Base-by-base conservation (phyloP, 1,140 invertebrate genomes). In the Latrodectus geometricus region DNA sequence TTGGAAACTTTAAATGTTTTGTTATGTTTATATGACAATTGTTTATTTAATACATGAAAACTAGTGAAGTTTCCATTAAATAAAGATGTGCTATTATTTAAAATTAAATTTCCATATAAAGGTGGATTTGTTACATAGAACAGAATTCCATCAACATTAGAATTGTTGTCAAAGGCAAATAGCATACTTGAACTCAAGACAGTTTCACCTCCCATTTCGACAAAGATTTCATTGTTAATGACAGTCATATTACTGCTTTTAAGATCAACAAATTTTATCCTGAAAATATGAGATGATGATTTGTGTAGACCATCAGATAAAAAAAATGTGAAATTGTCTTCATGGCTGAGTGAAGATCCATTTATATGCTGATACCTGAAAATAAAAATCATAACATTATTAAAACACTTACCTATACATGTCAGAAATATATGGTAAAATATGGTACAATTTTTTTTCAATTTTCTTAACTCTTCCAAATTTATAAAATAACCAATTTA, bases 291-390 rank as follows among this genome's bases (percentile, higher is more conserved):
- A 35, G 52, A 12, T 8, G 70, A 20, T 35, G 85, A 79, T 21
- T 80, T 68, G 61, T 80, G 56, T 17, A 65, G 21, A 61, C 86
- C 86, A 87, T 87, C 79, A 56, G 15, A 21, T 15, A 82, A 35
- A 23, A 70, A 50, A 72, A 87, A 87, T 17, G 20, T 82, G 35
- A 87, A 87, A 77, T 56, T 83, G 65, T 87, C 86, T 87, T 79
- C 69, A 79, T 87, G 66, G 11, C 0, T 15, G 68, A n/a, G 52
- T 61, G 56, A 66, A 20, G 49, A 52, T 7, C 66, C 66, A 35
- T 54, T 56, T 68, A 76, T 48, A 49, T 82, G 73, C 9, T 21
- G 69, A 54, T 87, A 87, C 56, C 85, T 87, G 15, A 66, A 80
- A 68, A 15, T 66, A 79, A 17, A 79, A 79, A 8, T 74, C 35